phyloP scores from a whole-genome alignment of 2,888 invertebrate species.

The Papilio protenor region DNA sequence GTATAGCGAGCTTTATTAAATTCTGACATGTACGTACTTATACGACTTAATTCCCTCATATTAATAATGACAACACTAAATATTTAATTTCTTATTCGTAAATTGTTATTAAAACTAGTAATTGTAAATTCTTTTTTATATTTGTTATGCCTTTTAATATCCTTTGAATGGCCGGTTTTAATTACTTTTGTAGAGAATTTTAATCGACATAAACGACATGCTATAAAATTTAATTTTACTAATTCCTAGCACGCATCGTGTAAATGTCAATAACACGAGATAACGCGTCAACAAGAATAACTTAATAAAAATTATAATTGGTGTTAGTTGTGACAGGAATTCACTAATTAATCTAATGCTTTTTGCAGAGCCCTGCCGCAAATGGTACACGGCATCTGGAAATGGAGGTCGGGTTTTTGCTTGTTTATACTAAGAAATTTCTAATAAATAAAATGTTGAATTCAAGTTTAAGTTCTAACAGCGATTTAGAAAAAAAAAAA shows the following conservation, averaged over 20 bases:
- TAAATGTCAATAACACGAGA: slow-evolving; percentile 16
- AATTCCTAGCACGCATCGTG: slow-evolving; percentile 28
- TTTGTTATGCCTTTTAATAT: neutral
- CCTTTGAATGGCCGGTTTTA: neutral
- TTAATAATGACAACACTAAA: no score
- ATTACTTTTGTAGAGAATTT: neutral
- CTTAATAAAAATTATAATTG: slow-evolving; percentile 37
- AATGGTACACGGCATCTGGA: slow-evolving; percentile 23
- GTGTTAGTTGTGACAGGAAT: slow-evolving; percentile 33
- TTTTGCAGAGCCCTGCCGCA: neutral
- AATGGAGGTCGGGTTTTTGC: slow-evolving; percentile 20
- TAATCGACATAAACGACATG: neutral
- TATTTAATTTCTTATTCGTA: no score
- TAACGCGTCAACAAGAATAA: slow-evolving; percentile 29
- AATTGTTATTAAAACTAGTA: neutral
- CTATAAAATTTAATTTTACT: slow-evolving; percentile 14
- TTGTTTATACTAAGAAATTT: slow-evolving; percentile 6
- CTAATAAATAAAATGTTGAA: slow-evolving; percentile 4
- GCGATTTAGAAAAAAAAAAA: neutral
- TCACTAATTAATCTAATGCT: slow-evolving; percentile 33
- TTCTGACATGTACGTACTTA: no score
- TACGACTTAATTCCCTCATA: no score
- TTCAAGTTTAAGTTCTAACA: no score
- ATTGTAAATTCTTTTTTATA: neutral
- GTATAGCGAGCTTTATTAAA: no score